Conservation (phyloP, 2,113 vertebrate species). For the Sula dactylatra region DNA sequence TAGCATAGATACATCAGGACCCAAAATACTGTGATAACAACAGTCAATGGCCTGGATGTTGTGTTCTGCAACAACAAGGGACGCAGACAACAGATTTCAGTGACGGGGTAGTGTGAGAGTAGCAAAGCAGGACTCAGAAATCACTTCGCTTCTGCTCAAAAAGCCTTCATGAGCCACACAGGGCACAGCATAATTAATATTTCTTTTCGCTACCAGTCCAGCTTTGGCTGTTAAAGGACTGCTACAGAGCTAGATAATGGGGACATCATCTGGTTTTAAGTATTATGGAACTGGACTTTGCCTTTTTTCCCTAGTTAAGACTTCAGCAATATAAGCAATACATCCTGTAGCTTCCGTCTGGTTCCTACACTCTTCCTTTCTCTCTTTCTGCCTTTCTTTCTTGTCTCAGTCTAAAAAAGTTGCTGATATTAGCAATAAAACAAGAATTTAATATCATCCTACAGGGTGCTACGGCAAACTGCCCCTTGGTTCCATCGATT, state of each 20-base stretch:
- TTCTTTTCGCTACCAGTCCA: neutral
- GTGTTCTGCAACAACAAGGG: accelerated
- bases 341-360: neutral
- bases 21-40: neutral
- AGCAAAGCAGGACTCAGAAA: neutral
- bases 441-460: slow-evolving; percentile 44
- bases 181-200: neutral
- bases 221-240: neutral
- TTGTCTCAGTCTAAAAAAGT: slow-evolving; percentile 11
- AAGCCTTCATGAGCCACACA: neutral
- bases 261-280: neutral
- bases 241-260: neutral
- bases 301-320: neutral
- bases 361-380: neutral
- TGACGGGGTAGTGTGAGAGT: neutral
- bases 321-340: neutral
- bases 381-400: neutral
- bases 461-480: slow-evolving; percentile 6
- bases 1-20: neutral
- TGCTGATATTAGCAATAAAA: slow-evolving; percentile 52
- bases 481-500: neutral
- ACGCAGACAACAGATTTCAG: neutral
- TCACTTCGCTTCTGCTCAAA: neutral
- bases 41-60: neutral
- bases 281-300: neutral